Evolutionary conservation across 2,797 vertebrate species (phyloP), one percentile per base, ranked within the genome.

Genomic region (Dipus sagitta): DNA sequence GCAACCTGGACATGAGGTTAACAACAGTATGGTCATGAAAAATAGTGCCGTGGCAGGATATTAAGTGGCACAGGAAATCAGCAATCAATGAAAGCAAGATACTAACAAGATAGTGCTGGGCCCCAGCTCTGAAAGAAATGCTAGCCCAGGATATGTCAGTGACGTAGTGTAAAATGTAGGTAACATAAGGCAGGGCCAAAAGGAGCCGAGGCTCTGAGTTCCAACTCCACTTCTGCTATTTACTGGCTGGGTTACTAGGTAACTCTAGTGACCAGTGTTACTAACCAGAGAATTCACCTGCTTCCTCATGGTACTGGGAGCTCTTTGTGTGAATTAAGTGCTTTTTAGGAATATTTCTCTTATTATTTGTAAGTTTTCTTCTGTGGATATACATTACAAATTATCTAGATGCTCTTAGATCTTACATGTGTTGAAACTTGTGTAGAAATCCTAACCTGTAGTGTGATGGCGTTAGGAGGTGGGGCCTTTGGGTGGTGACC

Each of bases 51-150:
- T 20, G 21, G 34, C 81, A 89, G 32, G 47, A 81, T 93, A 84
- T 34, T 58, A 34, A 70, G 62, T 85, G 38, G 23, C 52, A 70
- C 4, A 15, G 60, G 81, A 79, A 95, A 80, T 81, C 54, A 64
- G 68, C 84, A 80, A 64, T 65, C 79, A 85, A 90, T 18, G 6
- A 85, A 91, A 67, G 28, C 47, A 94, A 54, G n/a, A 75, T 58
- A 71, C 30, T 81, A 62, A 88, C 17, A 70, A 30, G 64, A 52
- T 2, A 77, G 34, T 24, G 26, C 54, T 23, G n/a, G 71, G 28
- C 42, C 1, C 5, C 30, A 74, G 70, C 83, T 83, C 80, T 74
- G 68, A 64, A 86, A 74, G 83, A 82, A 93, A 80, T 79, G 78
- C 17, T 15, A 34, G 47, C 32, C 26, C 2, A 77, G 72, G 38